Base-by-base conservation (phyloP, 1,140 invertebrate genomes). In the Tyrophagus putrescentiae region DNA sequence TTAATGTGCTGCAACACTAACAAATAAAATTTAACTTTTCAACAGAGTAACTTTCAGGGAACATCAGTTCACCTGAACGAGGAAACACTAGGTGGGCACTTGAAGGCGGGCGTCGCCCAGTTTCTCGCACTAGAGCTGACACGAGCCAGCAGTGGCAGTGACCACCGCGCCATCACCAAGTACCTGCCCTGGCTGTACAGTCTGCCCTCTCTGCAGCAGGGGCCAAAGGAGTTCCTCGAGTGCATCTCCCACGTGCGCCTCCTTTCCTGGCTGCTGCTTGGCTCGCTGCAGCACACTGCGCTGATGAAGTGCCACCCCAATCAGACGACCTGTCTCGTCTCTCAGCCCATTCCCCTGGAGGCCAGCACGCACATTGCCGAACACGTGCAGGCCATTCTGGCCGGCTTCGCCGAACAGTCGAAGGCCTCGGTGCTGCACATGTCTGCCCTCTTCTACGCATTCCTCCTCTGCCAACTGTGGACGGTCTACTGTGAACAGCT, bases 401-500 rank as follows among this genome's bases (percentile, higher is more conserved):
- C 88, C 18, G 92, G 90, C 11, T 98, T 98, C 78, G 88, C 90
- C 34, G 94, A 98, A 72, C 90, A 95, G 69, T 85, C 85, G 4
- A 95, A 93, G 75, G 78, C 84, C 4, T 86, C 83, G 4, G 80
- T 90, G 0, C 76, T 87, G 31, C 90, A 97, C 69, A 95, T 97
- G 90, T 92, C 87, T 36, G 79, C 79, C 5, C 68, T 82, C 3
- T 82, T 80, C 68, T 79, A 82, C 72, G 78, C 80, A 4, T 82
- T 82, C 68, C 78, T 82, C 62, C 70, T 82, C 3, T 82, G 79
- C 67, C 79, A 79, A 81, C 74, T 98, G 45, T 99, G 95, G 95
- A 98, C 94, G 0, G 82, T 98, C 65, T 99, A 98, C 71, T 82
- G 97, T 70, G 95, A 98, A 72, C 85, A 90, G 73, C 76, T 84